A percentile compares a stretch with the other conserved stretches of the same genome.
Evolutionary conservation across 2,888 invertebrate genomes (phyloP).

Genomic region (Alentia gelatinosa): DNA sequence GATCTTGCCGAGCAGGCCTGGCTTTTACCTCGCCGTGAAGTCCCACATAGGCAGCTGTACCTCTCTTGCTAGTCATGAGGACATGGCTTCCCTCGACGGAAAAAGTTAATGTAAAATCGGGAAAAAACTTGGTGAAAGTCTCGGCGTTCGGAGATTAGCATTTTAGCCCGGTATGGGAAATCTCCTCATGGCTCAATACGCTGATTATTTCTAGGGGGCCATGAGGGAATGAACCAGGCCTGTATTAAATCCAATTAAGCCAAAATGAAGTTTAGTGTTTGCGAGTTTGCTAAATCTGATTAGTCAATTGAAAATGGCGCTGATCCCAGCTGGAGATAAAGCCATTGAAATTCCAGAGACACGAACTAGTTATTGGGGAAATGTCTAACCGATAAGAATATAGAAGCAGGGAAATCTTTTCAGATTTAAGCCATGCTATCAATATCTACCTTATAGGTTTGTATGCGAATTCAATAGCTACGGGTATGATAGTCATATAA

Average conservation of each 20-base stretch:
- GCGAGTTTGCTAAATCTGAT: not conserved
- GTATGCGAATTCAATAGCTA: no score
- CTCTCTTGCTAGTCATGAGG: not conserved
- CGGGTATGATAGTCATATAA: no score
- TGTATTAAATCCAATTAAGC: not conserved
- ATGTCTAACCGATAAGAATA: no score
- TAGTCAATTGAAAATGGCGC: not conserved
- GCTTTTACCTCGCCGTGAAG: not conserved
- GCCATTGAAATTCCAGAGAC: no score
- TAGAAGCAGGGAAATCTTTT: no score
- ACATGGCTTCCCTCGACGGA: not conserved
- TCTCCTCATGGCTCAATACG: not conserved
- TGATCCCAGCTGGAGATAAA: no score
- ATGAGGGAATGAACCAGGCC: not conserved
- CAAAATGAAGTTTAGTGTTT: not conserved
- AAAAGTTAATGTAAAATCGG: not conserved
- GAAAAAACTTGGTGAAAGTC: not conserved
- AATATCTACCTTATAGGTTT: no score
- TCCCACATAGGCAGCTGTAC: not conserved
- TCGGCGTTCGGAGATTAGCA: not conserved
- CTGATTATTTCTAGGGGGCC: not conserved
- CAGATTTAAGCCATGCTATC: no score
- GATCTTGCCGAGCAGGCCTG: not conserved
- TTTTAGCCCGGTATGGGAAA: not conserved
- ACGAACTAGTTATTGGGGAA: no score